A percentile compares a stretch with the other conserved stretches of the same genome.
These are phyloP conservation scores for Dryococelus australis DNA, from an alignment of 2,888 invertebrate genomes.

Conservation along the genomic window DNA sequence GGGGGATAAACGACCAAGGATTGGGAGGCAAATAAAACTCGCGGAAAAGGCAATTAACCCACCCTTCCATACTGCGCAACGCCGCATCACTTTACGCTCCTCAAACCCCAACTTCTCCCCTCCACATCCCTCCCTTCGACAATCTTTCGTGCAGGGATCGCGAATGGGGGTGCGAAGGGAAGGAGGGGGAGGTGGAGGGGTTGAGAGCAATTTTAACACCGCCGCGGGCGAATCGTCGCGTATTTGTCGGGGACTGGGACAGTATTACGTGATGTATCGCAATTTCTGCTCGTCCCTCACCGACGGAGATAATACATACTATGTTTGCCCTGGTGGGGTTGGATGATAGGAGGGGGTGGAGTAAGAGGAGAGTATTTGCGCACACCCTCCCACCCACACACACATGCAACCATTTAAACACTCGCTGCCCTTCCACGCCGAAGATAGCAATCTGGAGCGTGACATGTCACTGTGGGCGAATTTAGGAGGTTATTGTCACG, in stretches of 20 bases:
- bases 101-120: neutral
- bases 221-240: neutral
- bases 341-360: neutral
- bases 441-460: no score
- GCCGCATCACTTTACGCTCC: neutral
- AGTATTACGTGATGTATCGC: neutral
- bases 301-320: neutral
- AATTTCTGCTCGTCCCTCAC: neutral
- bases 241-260: neutral
- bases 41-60: neutral
- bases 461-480: no score
- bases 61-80: neutral
- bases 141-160: no score
- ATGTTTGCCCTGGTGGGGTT: neutral
- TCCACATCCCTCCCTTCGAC: no score
- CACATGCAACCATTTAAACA: neutral
- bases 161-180: neutral
- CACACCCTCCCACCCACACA: no score
- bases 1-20: neutral
- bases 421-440: neutral
- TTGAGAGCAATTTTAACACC: constrained; percentile 8
- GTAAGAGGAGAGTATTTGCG: neutral
- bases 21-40: constrained; percentile 5
- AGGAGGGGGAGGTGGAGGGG: neutral
- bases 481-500: no score